These are phyloP conservation scores for Cygnus buccinator DNA, from an alignment of 2,113 vertebrate genomes.

Conservation along the genomic window DNA sequence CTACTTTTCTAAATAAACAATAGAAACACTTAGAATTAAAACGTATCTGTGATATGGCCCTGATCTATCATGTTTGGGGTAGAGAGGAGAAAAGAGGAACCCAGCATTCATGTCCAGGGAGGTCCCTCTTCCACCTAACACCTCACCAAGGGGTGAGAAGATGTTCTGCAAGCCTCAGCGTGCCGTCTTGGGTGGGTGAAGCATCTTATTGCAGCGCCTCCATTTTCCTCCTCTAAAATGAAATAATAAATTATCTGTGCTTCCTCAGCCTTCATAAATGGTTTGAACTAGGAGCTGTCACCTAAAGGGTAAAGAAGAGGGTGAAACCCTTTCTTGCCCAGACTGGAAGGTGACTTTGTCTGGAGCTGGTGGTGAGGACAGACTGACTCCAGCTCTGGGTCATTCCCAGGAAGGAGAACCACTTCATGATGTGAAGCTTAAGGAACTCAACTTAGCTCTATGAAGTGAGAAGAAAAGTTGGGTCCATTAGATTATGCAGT, in stretches of 20 bases:
- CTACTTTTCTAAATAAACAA: not conserved
- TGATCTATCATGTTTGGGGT: not conserved
- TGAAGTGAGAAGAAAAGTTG: not conserved
- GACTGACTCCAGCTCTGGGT: not conserved
- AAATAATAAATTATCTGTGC: not conserved
- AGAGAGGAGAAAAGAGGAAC: not conserved
- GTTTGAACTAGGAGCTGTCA: not conserved
- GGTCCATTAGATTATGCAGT: not conserved
- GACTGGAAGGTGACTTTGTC: not conserved
- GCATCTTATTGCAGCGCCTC: not conserved
- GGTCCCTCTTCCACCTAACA: not conserved
- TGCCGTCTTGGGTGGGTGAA: not conserved
- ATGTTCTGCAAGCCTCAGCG: not conserved
- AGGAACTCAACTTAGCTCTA: not conserved
- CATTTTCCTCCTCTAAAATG: not conserved
- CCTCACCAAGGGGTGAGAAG: not conserved
- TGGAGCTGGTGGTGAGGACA: not conserved
- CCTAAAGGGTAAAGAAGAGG: not conserved
- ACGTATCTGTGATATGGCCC: fast-evolving
- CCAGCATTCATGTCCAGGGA: not conserved
- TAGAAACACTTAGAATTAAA: not conserved
- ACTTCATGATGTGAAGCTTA: not conserved
- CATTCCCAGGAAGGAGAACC: not conserved
- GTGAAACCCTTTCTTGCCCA: not conserved
- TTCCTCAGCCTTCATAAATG: not conserved